phyloP scores from a whole-genome alignment of 37 sponge, comb jelly and placozoan species.

The Ianthella basta region DNA sequence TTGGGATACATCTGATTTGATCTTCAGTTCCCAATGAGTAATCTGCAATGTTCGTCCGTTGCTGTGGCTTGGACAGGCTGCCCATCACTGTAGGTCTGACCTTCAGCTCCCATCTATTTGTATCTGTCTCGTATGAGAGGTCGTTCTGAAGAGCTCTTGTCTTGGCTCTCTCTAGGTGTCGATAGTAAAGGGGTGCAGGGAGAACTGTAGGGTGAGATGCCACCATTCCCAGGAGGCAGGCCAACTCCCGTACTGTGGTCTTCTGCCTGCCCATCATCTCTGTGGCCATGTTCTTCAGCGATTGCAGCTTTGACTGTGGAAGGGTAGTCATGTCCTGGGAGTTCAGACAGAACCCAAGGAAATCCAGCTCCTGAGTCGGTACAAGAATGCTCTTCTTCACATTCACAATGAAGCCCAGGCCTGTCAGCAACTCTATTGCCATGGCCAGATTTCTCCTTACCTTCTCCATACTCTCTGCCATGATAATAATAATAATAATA shows the following conservation, averaged over 20 bases:
- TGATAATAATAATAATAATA: constrained; percentile 35
- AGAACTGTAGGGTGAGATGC: constrained; percentile 30
- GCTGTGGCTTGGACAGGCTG: background rate
- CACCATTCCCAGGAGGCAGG: background rate
- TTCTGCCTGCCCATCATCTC: constrained; percentile 17
- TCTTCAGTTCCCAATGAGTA: background rate
- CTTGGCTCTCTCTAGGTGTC: background rate
- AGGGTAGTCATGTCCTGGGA: background rate
- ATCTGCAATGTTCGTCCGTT: background rate
- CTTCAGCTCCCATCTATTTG: background rate
- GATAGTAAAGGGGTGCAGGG: constrained; percentile 37
- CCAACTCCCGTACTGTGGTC: constrained; percentile 4
- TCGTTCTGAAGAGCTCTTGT: background rate
- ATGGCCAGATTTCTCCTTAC: background rate
- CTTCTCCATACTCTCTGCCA: background rate
- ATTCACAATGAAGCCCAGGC: constrained; percentile 29
- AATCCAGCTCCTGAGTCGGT: constrained; percentile 34
- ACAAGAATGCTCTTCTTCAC: background rate
- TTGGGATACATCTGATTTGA: constrained; percentile 34
- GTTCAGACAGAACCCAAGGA: constrained; percentile 36
- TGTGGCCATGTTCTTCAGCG: too few species aligned
- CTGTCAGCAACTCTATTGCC: background rate
- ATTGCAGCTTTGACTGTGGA: background rate
- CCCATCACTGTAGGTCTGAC: constrained; percentile 38
- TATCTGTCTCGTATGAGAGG: background rate